Conservation (phyloP, 2,113 vertebrate genomes). For the Python bivittatus region DNA sequence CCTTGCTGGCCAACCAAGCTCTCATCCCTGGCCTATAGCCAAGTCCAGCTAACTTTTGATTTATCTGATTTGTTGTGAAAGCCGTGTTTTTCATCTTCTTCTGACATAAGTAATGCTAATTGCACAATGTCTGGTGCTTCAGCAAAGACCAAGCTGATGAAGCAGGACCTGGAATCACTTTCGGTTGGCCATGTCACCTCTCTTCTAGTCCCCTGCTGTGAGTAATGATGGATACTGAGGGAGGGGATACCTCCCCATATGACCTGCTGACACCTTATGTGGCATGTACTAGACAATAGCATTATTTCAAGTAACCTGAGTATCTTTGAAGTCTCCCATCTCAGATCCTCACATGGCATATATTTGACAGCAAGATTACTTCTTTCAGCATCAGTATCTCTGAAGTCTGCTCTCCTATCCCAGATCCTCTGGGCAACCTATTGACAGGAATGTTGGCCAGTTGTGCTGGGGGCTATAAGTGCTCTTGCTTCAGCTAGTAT, state of each 20-base stretch:
- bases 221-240: neutral
- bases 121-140: neutral
- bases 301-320: neutral
- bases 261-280: neutral
- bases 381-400: neutral
- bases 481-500: neutral
- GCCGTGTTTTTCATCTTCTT: neutral
- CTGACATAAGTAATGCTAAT: neutral
- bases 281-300: neutral
- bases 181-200: neutral
- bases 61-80: neutral
- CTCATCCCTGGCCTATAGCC: too few species aligned
- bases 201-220: neutral
- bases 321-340: neutral
- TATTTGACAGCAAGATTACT: neutral
- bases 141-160: neutral
- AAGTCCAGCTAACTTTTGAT: neutral
- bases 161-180: neutral
- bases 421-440: neutral
- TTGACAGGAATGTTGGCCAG: neutral
- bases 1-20: too few species aligned
- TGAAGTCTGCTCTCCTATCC: neutral
- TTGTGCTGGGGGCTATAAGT: neutral
- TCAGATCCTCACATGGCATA: neutral
- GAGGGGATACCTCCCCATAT: too few species aligned